Percentiles rank a stretch among this genome's conserved stretches.
Evolutionary conservation across 2,113 vertebrate species (phyloP).

Genomic region (Thunnus thynnus): DNA sequence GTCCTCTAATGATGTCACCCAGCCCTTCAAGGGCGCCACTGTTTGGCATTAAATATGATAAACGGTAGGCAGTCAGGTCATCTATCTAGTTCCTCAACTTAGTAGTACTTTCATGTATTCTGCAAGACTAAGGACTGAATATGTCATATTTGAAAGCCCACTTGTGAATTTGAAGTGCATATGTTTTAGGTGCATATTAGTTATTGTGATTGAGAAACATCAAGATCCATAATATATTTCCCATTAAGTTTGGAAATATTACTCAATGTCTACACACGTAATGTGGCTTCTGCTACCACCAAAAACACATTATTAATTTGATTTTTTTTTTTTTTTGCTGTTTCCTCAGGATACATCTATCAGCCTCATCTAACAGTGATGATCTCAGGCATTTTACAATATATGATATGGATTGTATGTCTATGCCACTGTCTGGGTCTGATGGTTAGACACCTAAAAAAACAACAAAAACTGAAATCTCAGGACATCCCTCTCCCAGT

Average conservation of each 20-base stretch:
- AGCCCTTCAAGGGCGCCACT: slow-evolving; percentile 6
- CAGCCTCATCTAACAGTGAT: not conserved
- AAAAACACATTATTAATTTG: no score
- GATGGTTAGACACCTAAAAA: not conserved
- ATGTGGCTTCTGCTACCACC: no score
- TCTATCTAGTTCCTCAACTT: not conserved
- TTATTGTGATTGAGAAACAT: not conserved
- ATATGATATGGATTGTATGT: not conserved
- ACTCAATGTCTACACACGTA: no score
- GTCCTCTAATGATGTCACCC: slow-evolving; percentile 19
- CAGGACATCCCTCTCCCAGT: not conserved
- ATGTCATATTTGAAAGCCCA: not conserved
- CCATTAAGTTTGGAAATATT: no score
- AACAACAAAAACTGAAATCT: not conserved
- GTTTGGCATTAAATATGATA: slow-evolving; percentile 1
- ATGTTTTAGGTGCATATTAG: not conserved
- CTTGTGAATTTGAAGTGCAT: not conserved
- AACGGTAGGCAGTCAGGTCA: not conserved
- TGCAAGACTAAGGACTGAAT: not conserved
- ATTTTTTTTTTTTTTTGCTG: no score
- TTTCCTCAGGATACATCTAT: not conserved
- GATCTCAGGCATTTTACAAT: not conserved
- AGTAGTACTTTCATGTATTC: not conserved
- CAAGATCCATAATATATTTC: no score
- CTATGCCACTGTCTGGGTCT: not conserved